Conservation (phyloP, 1,140 invertebrate genomes). For the Atta texana region DNA sequence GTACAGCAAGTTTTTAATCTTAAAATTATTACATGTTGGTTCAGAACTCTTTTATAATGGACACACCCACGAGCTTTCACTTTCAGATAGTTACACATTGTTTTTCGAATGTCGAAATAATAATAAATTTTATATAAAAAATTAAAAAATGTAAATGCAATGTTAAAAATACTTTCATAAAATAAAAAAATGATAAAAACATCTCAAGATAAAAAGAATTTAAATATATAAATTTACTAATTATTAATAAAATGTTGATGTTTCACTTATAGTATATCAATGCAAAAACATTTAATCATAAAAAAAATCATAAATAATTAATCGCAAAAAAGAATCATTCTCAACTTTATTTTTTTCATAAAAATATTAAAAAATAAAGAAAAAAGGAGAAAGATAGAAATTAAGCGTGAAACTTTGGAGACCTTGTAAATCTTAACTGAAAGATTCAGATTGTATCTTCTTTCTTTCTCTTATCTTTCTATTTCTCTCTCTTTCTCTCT, state of each 20-base stretch:
- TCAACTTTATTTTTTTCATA: neutral
- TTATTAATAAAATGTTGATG: neutral
- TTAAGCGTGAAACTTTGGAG: conserved; percentile 23
- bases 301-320: neutral
- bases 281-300: conserved; percentile 22
- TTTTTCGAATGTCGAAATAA: neutral
- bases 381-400: conserved; percentile 13
- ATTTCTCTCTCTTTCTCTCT: neutral
- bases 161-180: neutral
- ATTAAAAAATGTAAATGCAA: neutral
- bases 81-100: conserved; percentile 26
- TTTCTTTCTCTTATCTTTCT: neutral
- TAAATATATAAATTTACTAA: neutral
- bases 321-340: neutral
- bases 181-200: neutral
- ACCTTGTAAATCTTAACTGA: conserved; percentile 6
- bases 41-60: neutral
- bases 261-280: neutral
- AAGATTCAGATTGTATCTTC: neutral
- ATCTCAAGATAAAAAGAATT: neutral
- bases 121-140: neutral
- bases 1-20: conserved; percentile 28
- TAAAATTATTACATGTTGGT: neutral
- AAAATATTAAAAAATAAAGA: neutral
- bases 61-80: conserved; percentile 50